Conservation (phyloP, 2,888 invertebrate genomes). For the Chrysomela aeneicollis region DNA sequence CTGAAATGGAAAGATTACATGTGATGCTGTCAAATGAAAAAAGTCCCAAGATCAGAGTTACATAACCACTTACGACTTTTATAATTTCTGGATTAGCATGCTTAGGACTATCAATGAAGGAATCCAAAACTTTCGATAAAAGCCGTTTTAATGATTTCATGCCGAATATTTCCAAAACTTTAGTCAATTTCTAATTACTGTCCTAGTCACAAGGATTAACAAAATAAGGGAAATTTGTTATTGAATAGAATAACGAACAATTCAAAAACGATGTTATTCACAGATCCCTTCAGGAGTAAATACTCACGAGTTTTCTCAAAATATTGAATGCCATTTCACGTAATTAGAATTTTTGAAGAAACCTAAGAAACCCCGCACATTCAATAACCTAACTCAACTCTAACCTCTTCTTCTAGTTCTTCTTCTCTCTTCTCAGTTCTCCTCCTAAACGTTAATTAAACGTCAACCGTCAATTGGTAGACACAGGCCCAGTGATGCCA, state of each 20-base stretch:
- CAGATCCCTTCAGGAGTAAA: background rate
- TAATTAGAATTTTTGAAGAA: background rate
- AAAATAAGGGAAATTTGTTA: background rate
- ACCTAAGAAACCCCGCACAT: background rate
- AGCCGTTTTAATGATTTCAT: background rate
- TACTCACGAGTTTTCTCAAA: constrained; percentile 52
- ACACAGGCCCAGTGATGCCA: no score
- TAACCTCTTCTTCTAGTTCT: no score
- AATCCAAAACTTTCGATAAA: constrained; percentile 26
- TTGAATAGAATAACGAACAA: constrained; percentile 8
- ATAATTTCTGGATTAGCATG: constrained; percentile 33
- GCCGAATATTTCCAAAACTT: background rate
- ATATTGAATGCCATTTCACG: constrained; percentile 49
- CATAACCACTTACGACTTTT: constrained; percentile 50
- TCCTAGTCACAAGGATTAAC: background rate
- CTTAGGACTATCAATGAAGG: constrained; percentile 34
- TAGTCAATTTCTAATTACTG: background rate
- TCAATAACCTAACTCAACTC: no score
- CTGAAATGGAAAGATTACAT: constrained; percentile 41
- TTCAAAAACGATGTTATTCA: background rate
- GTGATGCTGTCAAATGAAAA: constrained; percentile 47
- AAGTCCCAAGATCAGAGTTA: constrained; percentile 42
- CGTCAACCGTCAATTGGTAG: no score
- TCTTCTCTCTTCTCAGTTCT: no score
- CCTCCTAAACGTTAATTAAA: no score